phyloP scores from a whole-genome alignment of 2,888 invertebrate species.

The Romanomermis culicivorax region DNA sequence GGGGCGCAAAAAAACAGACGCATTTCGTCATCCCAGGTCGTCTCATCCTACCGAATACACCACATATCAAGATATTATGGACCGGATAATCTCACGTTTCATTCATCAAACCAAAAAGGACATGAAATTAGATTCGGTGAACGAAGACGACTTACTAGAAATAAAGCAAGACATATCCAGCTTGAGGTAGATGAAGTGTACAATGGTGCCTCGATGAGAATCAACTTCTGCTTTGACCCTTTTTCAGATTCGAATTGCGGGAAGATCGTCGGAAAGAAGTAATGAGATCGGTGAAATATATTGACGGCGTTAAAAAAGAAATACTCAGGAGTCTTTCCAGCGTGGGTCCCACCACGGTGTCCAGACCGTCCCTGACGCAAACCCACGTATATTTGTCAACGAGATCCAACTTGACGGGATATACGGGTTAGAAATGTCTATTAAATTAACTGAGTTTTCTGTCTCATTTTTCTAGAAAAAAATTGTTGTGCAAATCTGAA shows the following conservation, averaged over 20 bases:
- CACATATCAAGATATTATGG: slow-evolving; percentile 33
- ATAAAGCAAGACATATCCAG: slow-evolving; percentile 40
- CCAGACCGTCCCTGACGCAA: too few relatives aligned
- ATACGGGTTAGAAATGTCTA: too few relatives aligned
- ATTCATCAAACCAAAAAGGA: slow-evolving; percentile 37
- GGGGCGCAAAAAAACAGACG: neutral
- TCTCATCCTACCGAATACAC: slow-evolving; percentile 11
- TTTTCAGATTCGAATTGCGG: slow-evolving; percentile 34
- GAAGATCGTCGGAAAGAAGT: slow-evolving; percentile 36
- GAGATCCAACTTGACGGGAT: too few relatives aligned
- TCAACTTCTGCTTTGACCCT: neutral
- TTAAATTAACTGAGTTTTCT: too few relatives aligned
- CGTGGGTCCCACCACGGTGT: too few relatives aligned
- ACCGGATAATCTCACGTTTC: slow-evolving; percentile 34
- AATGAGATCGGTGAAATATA: slow-evolving; percentile 32
- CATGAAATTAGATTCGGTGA: slow-evolving; percentile 37
- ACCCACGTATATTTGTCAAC: too few relatives aligned
- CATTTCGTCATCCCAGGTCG: too few relatives aligned
- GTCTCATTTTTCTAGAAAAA: too few relatives aligned
- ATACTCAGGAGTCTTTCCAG: slow-evolving; percentile 30
- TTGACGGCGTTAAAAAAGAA: slow-evolving; percentile 35
- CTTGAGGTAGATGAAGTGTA: slow-evolving; percentile 30
- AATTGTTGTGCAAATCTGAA: too few relatives aligned
- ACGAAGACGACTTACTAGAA: slow-evolving; percentile 38
- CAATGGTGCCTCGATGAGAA: neutral